Percentiles rank a stretch among this genome's conserved stretches.
phyloP scores from a whole-genome alignment of 2,797 vertebrate genomes.

The Fratercula arctica region DNA sequence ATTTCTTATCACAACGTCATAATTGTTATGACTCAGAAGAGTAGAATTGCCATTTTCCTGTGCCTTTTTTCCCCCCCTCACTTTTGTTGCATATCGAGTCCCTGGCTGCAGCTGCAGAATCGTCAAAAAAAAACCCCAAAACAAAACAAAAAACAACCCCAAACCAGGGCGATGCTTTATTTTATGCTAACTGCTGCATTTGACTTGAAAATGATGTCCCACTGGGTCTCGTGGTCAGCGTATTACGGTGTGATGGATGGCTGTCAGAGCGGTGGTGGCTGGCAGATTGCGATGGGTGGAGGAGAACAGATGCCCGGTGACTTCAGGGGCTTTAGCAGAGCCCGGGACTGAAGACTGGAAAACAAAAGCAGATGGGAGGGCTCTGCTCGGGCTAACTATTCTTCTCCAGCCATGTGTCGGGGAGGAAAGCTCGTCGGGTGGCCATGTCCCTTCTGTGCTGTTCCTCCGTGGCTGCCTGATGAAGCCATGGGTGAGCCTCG shows the following conservation, averaged over 20 bases:
- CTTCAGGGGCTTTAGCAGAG: slow-evolving; percentile 75
- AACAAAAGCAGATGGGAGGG: slow-evolving; percentile 80
- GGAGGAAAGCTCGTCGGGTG: neutral
- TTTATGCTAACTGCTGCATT: slow-evolving; percentile 80
- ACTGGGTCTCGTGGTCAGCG: slow-evolving; percentile 78
- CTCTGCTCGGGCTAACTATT: slow-evolving; percentile 59
- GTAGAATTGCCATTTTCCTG: slow-evolving; percentile 75
- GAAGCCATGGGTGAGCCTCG: neutral
- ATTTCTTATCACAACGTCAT: slow-evolving; percentile 78
- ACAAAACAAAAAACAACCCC: neutral
- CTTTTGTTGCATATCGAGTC: slow-evolving; percentile 65
- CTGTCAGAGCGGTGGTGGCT: slow-evolving; percentile 72
- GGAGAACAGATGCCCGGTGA: slow-evolving; percentile 79
- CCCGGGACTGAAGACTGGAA: slow-evolving; percentile 67
- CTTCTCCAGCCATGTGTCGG: neutral
- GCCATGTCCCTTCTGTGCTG: slow-evolving; percentile 27
- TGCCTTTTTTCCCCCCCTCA: slow-evolving; percentile 46
- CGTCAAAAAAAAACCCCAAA: neutral
- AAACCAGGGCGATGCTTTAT: slow-evolving; percentile 71
- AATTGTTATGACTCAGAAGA: slow-evolving; percentile 81
- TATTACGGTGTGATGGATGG: slow-evolving; percentile 79
- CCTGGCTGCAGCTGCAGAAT: slow-evolving; percentile 73
- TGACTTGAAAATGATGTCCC: slow-evolving; percentile 83
- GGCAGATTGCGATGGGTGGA: slow-evolving; percentile 78
- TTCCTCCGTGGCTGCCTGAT: neutral